A percentile compares a stretch with the other conserved stretches of the same genome.
Evolutionary conservation across 2,797 vertebrate genomes (phyloP).

Genomic region (Oophaga sylvatica): DNA sequence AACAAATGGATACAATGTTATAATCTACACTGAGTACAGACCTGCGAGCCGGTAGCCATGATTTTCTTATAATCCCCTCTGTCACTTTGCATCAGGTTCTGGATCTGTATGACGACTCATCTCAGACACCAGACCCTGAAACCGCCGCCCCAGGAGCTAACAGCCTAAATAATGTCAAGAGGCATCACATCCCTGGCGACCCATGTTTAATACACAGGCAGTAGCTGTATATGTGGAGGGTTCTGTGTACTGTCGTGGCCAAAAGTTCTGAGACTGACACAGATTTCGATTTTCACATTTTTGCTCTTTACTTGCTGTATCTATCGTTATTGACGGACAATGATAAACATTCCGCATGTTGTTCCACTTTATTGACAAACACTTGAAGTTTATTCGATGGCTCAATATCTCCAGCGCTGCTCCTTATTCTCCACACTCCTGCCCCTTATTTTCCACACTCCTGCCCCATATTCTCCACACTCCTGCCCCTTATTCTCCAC

Average conservation of each 20-base stretch:
- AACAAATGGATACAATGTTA: not conserved
- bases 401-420: too few relatives aligned
- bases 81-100: not conserved
- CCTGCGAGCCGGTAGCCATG: not conserved
- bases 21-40: not conserved
- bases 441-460: too few relatives aligned
- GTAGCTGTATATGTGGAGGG: not conserved
- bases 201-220: constrained; percentile 30
- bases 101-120: not conserved
- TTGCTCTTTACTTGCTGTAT: too few relatives aligned
- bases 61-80: constrained; percentile 3
- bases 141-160: constrained; percentile 18
- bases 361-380: too few relatives aligned
- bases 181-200: constrained; percentile 33
- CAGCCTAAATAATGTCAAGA: constrained; percentile 50
- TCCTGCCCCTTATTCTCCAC: too few relatives aligned
- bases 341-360: too few relatives aligned
- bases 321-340: too few relatives aligned
- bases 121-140: constrained; percentile 27
- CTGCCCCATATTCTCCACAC: too few relatives aligned
- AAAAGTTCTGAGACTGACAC: too few relatives aligned
- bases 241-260: not conserved
- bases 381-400: too few relatives aligned
- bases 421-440: too few relatives aligned
- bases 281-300: too few relatives aligned